phyloP scores from a whole-genome alignment of 2,797 vertebrate genomes.

The Labroides dimidiatus region DNA sequence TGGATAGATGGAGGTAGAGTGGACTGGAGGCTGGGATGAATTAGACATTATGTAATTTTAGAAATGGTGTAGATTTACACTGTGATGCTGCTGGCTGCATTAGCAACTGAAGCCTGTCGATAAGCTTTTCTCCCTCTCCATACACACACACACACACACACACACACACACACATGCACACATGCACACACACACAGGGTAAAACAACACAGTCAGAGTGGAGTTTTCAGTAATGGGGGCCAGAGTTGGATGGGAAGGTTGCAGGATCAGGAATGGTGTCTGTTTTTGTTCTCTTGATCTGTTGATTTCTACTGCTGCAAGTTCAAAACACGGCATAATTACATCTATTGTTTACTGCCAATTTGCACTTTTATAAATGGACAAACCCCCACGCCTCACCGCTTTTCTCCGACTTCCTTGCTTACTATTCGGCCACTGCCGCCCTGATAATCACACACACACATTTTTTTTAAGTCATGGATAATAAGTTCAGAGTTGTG shows the following conservation, averaged over 20 bases:
- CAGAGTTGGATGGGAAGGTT: slow-evolving; percentile 57
- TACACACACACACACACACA: slow-evolving; percentile 27
- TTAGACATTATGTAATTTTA: slow-evolving; percentile 84
- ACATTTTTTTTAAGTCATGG: slow-evolving; percentile 73
- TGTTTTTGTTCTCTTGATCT: slow-evolving; percentile 84
- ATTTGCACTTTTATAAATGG: slow-evolving; percentile 83
- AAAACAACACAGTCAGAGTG: slow-evolving; percentile 54
- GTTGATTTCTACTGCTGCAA: slow-evolving; percentile 82
- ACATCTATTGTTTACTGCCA: slow-evolving; percentile 87
- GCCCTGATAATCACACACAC: slow-evolving; percentile 68
- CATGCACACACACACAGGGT: slow-evolving; percentile 1
- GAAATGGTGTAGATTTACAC: slow-evolving; percentile 85
- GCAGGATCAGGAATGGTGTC: slow-evolving; percentile 56
- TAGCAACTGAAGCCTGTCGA: slow-evolving; percentile 83
- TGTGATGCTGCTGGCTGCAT: slow-evolving; percentile 81
- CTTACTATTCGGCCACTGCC: slow-evolving; percentile 55
- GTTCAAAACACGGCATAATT: slow-evolving; percentile 85
- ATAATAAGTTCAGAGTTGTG: slow-evolving; percentile 72
- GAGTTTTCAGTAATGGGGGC: slow-evolving; percentile 80
- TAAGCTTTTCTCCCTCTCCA: slow-evolving; percentile 71
- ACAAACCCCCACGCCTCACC: slow-evolving; percentile 34
- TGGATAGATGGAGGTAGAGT: slow-evolving; percentile 15
- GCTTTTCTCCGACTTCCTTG: slow-evolving; percentile 25
- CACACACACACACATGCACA: slow-evolving; percentile 33
- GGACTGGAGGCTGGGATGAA: slow-evolving; percentile 58